phyloP scores from a whole-genome alignment of 2,113 vertebrate genomes.

The Neolamprologus modestus region DNA sequence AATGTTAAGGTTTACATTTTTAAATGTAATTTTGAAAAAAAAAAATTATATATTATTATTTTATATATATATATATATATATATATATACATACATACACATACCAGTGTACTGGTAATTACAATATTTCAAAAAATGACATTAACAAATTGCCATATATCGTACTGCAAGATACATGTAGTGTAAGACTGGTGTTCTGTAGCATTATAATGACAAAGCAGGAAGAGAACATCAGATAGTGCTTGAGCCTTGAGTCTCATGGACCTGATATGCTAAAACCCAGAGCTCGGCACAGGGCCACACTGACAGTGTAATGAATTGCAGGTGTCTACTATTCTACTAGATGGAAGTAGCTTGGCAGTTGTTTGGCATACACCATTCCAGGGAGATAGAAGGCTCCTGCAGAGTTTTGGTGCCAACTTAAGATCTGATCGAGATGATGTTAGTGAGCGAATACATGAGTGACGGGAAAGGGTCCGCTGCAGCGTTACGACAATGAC shows the following conservation, averaged over 20 bases:
- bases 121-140: neutral
- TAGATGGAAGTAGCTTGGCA: neutral
- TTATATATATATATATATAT: fast-evolving
- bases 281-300: neutral
- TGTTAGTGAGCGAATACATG: neutral
- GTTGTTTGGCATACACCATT: neutral
- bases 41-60: neutral
- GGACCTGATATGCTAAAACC: constrained; percentile 19
- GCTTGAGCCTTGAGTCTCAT: neutral
- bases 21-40: neutral
- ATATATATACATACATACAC: fast-evolving
- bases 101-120: neutral
- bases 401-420: neutral
- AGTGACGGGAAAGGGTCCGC: neutral
- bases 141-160: neutral
- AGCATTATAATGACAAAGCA: constrained; percentile 20
- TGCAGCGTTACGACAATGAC: neutral
- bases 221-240: constrained; percentile 18
- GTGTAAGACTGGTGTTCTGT: neutral
- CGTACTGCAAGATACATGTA: neutral
- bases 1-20: neutral
- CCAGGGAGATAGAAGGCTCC: neutral
- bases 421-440: neutral
- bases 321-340: neutral
- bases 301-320: constrained; percentile 18